Conservation (phyloP, 37 sponge, comb jelly and placozoan genomes). For the Hormiphora californensis region DNA sequence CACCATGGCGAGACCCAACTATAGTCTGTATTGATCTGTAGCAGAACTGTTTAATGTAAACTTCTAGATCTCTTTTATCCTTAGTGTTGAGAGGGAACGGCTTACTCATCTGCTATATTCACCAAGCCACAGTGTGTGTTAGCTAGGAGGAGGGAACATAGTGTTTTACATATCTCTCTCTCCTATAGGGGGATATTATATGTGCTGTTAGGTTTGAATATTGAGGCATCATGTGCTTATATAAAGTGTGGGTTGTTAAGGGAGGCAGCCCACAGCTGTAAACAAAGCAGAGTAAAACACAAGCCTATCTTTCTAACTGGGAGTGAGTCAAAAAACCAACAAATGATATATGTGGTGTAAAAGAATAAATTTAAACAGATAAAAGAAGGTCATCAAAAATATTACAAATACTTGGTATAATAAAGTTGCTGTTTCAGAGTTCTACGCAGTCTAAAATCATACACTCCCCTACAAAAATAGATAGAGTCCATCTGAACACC, state of each 20-base stretch:
- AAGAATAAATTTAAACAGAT: background rate
- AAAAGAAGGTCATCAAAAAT: background rate
- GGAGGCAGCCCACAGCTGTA: too few species aligned
- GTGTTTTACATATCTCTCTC: too few species aligned
- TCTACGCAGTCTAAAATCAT: slow-evolving; percentile 51
- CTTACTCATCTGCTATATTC: background rate
- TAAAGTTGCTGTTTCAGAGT: slow-evolving; percentile 42
- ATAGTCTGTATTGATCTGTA: slow-evolving; percentile 48
- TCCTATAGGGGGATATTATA: too few species aligned
- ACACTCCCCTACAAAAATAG: slow-evolving; percentile 44
- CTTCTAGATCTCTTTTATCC: slow-evolving; percentile 47
- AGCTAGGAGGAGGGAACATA: too few species aligned
- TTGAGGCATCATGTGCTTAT: too few species aligned
- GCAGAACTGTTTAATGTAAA: slow-evolving; percentile 47
- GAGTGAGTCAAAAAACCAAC: background rate
- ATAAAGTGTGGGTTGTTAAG: too few species aligned
- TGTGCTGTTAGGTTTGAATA: too few species aligned
- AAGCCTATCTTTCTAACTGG: background rate
- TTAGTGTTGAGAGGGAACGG: slow-evolving; percentile 43
- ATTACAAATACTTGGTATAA: slow-evolving; percentile 44
- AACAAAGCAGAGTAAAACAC: too few species aligned
- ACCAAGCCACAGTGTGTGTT: too few species aligned
- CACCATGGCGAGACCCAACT: slow-evolving; percentile 30
- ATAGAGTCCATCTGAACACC: background rate
- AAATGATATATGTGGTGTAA: background rate